Evolutionary conservation across 2,113 vertebrate genomes (phyloP).

Genomic region (cat (Felis catus)): DNA sequence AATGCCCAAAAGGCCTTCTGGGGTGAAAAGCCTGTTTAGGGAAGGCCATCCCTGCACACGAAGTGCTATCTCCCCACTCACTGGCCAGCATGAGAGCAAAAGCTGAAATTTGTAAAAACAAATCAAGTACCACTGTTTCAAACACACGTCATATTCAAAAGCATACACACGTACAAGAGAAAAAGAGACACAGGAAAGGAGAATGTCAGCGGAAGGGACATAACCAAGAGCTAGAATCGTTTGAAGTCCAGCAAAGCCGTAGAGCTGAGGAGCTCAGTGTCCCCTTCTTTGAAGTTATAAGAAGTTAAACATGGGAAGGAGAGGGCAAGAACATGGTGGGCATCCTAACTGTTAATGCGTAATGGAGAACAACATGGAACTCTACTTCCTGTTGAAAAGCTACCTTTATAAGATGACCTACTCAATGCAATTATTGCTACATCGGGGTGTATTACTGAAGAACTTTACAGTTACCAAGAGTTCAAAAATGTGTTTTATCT

Average conservation of each 20-base stretch:
- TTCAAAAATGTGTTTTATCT: not conserved
- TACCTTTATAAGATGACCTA: not conserved
- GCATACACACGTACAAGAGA: not conserved
- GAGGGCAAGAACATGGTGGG: not conserved
- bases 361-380: not conserved
- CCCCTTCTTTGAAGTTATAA: not conserved
- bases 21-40: too few relatives aligned
- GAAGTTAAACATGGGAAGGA: not conserved
- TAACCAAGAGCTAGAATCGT: not conserved
- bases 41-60: fast-evolving
- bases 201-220: not conserved
- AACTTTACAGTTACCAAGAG: not conserved
- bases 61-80: not conserved
- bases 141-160: not conserved
- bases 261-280: not conserved
- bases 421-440: not conserved
- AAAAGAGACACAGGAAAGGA: not conserved
- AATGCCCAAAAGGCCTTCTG: not conserved
- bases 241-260: not conserved
- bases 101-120: not conserved
- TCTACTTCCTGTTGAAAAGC: not conserved
- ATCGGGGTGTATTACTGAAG: not conserved
- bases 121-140: too few relatives aligned
- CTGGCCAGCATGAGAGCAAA: not conserved
- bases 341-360: not conserved